Conservation (phyloP, 2,797 vertebrate genomes). For the Bryconaethiops microstoma region DNA sequence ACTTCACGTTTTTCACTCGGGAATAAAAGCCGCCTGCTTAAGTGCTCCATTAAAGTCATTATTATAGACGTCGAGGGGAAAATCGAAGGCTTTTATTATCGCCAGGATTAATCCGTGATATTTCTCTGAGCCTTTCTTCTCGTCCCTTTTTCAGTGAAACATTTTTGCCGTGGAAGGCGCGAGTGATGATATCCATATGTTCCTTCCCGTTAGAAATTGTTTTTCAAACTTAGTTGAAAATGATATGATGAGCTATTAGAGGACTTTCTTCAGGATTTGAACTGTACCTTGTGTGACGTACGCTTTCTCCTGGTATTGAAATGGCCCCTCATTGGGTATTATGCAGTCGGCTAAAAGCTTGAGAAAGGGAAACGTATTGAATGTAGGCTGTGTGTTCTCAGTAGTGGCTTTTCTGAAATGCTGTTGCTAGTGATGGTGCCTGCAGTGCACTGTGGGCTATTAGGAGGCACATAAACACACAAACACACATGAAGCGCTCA, state of each 20-base stretch:
- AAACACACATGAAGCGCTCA: background rate
- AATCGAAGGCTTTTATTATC: slow-evolving; percentile 38
- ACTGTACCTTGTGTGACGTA: background rate
- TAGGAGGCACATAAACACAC: background rate
- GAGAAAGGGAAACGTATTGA: background rate
- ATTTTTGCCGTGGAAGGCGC: background rate
- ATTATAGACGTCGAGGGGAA: slow-evolving; percentile 7
- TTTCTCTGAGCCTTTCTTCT: slow-evolving; percentile 8
- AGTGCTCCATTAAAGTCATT: slow-evolving; percentile 46
- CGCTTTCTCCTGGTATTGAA: background rate
- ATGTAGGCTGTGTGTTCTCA: background rate
- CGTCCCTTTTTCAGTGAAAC: slow-evolving; percentile 3
- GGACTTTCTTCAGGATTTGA: slow-evolving; percentile 32
- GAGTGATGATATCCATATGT: slow-evolving; percentile 6
- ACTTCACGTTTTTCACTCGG: slow-evolving; percentile 37
- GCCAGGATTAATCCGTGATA: slow-evolving; percentile 8
- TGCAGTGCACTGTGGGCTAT: background rate
- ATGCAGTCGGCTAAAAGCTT: background rate
- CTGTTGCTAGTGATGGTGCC: too few species aligned
- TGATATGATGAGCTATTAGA: background rate
- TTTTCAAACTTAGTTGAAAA: background rate
- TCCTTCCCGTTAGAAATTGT: background rate
- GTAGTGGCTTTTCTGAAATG: background rate
- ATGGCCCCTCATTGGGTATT: background rate
- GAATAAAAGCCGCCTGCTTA: slow-evolving; percentile 30